These are phyloP conservation scores for Slavum lentiscoides DNA, from an alignment of 2,888 invertebrate genomes.

Conservation along the genomic window DNA sequence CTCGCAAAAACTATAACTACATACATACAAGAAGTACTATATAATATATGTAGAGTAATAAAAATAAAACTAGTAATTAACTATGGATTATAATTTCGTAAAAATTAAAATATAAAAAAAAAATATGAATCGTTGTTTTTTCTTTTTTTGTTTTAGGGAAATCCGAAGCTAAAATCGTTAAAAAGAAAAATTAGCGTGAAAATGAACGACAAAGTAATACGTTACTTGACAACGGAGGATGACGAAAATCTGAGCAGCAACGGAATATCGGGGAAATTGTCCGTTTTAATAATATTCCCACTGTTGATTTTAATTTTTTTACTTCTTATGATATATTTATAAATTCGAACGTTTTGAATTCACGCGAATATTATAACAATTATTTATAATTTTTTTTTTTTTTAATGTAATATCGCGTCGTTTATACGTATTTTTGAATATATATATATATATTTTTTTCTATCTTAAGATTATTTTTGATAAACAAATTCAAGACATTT, in stretches of 20 bases:
- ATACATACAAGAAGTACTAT: too few species aligned
- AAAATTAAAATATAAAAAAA: too few species aligned
- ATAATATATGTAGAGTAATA: too few species aligned
- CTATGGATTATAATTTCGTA: too few species aligned
- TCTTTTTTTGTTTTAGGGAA: conserved; percentile 19
- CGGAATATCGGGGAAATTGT: conserved; percentile 29
- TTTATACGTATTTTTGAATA: background rate
- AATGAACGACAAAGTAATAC: conserved; percentile 7
- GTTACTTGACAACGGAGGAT: conserved; percentile 21
- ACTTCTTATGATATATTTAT: conserved; percentile 36
- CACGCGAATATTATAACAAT: too few species aligned
- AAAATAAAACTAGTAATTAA: too few species aligned
- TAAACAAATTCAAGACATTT: background rate
- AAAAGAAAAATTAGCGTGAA: background rate
- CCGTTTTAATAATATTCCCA: conserved; percentile 9
- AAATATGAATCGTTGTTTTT: too few species aligned
- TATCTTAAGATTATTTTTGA: background rate
- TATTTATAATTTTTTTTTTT: background rate
- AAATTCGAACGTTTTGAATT: background rate
- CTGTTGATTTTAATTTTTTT: conserved; percentile 33
- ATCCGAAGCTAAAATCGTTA: background rate
- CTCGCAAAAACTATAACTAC: too few species aligned
- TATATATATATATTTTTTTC: background rate
- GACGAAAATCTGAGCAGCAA: conserved; percentile 20
- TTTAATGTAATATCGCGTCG: background rate